Evolutionary conservation across 1,140 invertebrate species (phyloP).

Genomic region (Battus philenor): DNA sequence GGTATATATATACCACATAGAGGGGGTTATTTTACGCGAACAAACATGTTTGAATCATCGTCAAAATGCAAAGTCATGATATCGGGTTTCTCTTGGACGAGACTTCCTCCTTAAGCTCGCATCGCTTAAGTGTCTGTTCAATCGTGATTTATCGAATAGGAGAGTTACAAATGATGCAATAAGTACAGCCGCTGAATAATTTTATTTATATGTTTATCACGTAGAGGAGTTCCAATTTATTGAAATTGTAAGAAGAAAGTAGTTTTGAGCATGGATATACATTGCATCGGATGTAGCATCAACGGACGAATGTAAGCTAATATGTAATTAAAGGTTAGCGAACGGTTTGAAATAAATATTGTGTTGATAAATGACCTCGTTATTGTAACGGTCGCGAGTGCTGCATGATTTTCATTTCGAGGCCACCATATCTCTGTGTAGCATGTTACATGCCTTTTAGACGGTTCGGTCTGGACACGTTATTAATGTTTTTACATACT

Average conservation of each 20-base stretch:
- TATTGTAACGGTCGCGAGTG: slow-evolving; percentile 67
- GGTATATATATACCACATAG: too few relatives aligned
- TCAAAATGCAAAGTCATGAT: slow-evolving; percentile 12
- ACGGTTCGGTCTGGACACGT: slow-evolving; percentile 31
- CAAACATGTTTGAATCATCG: slow-evolving; percentile 2
- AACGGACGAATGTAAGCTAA: slow-evolving; percentile 42
- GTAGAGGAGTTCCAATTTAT: slow-evolving; percentile 19
- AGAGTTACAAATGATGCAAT: slow-evolving; percentile 16
- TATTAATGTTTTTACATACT: slow-evolving; percentile 16
- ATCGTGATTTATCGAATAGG: slow-evolving; percentile 11
- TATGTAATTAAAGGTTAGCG: slow-evolving; percentile 44
- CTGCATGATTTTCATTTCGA: slow-evolving; percentile 69
- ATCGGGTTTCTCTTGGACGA: slow-evolving; percentile 1
- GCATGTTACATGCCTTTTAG: slow-evolving; percentile 53
- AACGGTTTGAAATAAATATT: slow-evolving; percentile 66
- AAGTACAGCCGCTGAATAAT: slow-evolving; percentile 9
- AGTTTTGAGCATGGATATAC: slow-evolving; percentile 22
- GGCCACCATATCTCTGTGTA: slow-evolving; percentile 57
- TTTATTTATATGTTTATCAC: slow-evolving; percentile 18
- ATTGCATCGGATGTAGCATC: slow-evolving; percentile 15
- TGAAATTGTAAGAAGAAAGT: slow-evolving; percentile 25
- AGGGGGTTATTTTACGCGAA: background rate
- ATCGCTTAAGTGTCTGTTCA: slow-evolving; percentile 4
- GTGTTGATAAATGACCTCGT: slow-evolving; percentile 72
- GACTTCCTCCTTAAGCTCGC: slow-evolving; percentile 1